Evolutionary conservation across 2,797 vertebrate genomes (phyloP), one percentile per base, ranked within the genome.

Genomic region (Microhierax caerulescens): DNA sequence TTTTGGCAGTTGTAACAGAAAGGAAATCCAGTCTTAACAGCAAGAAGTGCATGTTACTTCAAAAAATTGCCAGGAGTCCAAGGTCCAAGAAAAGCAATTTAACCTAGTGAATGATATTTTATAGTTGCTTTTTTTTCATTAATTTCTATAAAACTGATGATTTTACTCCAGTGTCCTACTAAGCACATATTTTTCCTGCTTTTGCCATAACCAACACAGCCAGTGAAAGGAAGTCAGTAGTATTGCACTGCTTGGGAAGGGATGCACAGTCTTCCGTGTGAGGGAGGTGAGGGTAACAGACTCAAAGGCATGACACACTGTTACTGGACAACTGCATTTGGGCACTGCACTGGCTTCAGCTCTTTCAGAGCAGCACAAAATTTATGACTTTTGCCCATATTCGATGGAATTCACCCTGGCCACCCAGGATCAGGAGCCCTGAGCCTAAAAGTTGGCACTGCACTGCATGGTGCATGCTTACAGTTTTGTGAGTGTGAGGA

Each of bases 401-500:
- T 75, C 2, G 7, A 4, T 67, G 48, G 47, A 53, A 78, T 63
- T 87, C 21, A 50, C 13, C 23, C 23, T 56, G 74, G 53, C 47
- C 28, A 61, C 9, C 13, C 34, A 23, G 30, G 17, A 63, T 32
- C 64, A 60, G 63, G 73, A 73, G 21, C 24, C 37, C 34, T 19
- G 16, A 72, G 27, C 45, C 65, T 75, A 34, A 39, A 43, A 13
- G 21, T 4, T 67, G 65, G 37, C 16, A 12, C 21, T 34, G 48
- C 30, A 3, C 27, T 68, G 20, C 64, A 37, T 0, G 2, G 22
- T 43, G 21, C 2, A 0, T 56, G 19, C 15, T 19, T 59, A 3
- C 5, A 7, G 19, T 63, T 80, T 1, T 7, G 6, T 28, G 32
- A 51, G 34, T 54, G 32, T 60, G 53, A 87, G 41, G 36, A 75